A percentile compares a stretch with the other conserved stretches of the same genome.
Conservation (phyloP, 2,888 invertebrate species). For the Chaetogeoica ovagalla region DNA sequence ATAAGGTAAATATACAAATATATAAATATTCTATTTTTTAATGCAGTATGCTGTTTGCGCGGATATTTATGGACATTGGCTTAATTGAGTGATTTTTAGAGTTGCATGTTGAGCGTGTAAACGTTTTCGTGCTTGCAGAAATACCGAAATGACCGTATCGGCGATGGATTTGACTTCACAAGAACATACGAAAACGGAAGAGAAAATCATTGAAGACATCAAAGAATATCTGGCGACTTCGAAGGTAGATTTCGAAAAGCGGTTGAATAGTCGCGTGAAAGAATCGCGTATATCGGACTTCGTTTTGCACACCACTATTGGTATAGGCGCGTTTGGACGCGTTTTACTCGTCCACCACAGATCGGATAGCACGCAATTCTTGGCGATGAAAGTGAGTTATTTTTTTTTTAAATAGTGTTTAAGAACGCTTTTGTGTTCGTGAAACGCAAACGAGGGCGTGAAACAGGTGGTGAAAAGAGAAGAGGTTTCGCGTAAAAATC, state of each 20-base stretch:
- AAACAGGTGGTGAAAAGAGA: constrained; percentile 39
- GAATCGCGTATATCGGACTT: neutral
- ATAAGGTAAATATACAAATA: too few relatives aligned
- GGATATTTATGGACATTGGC: too few relatives aligned
- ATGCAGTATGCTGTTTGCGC: too few relatives aligned
- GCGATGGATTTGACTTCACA: too few relatives aligned
- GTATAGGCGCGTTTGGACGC: constrained; percentile 6
- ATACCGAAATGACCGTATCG: too few relatives aligned
- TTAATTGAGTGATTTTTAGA: too few relatives aligned
- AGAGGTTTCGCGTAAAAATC: neutral
- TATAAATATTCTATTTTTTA: too few relatives aligned
- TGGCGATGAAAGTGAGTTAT: constrained; percentile 14
- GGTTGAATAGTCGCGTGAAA: neutral
- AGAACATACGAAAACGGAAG: neutral
- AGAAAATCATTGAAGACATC: neutral
- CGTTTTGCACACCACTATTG: constrained; percentile 2
- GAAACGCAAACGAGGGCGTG: too few relatives aligned
- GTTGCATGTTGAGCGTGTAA: too few relatives aligned
- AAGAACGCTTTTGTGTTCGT: too few relatives aligned
- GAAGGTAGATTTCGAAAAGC: neutral
- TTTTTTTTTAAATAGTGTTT: too few relatives aligned
- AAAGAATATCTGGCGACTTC: neutral
- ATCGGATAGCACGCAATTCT: neutral
- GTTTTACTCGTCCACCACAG: constrained; percentile 10
- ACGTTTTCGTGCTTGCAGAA: too few relatives aligned